Base-by-base conservation (phyloP, 1,140 invertebrate genomes). In the Sminthurides bifidus region DNA sequence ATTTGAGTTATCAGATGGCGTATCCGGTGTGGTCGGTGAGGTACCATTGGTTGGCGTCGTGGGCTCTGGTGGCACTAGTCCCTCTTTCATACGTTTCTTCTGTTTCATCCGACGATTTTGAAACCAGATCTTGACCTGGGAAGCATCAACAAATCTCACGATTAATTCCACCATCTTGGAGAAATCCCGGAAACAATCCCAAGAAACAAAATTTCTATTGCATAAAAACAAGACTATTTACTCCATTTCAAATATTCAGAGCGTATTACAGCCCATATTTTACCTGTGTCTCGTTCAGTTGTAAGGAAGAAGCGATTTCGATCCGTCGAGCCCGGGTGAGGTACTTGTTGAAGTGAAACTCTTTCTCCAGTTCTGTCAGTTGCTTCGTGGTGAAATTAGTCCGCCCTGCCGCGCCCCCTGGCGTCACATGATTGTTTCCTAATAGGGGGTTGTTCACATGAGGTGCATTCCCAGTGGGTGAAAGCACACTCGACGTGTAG, bases 331-430 rank as follows among this genome's bases (percentile, higher is more conserved):
- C 93, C 60, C 95, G 76, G 2, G 93, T 98, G 66, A 98, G 79
- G 76, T 98, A 98, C 74, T 96, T 96, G 75, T 97, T 97, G 73
- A 95, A 98, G 73, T 98, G 93, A 73, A 98, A 98, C 73, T 99
- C 94, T 71, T 98, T 98, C 70, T 98, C 94, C 61, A 98, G 76
- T 73, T 98, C 95, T 1, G 93, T 98, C 45, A 98, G 79, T 71
- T 99, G 95, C 73, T 98, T 97, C 70, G 95, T 98, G 49, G 92
- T 97, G 74, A 98, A 98, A 73, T 98, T 98, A 2, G 93, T 98
- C 27, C 94, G 77, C 23, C 90, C 90, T 4, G 88, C 85, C 69
- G 85, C 85, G 71, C 86, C 87, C 52, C 59, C 57, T 12, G 40
- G 43, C 37, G 52, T 38, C 46, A 55, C 57, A 35, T 41, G 53